Percentiles rank a stretch among this genome's conserved stretches.
phyloP scores from a whole-genome alignment of 2,797 vertebrate species.

The Ctenosaura bakeri region DNA sequence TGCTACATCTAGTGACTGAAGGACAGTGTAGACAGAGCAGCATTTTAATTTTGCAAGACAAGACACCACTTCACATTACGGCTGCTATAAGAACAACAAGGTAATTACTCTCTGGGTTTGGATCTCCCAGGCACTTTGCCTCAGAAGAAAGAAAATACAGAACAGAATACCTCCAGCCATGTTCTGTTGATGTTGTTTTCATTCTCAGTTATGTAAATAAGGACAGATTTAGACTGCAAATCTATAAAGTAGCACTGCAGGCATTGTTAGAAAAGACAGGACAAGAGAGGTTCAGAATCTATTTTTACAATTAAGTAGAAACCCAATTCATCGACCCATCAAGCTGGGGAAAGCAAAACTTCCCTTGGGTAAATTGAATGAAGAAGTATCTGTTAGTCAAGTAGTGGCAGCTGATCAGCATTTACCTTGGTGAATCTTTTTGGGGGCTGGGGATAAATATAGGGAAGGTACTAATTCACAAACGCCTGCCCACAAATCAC shows the following conservation, averaged over 20 bases:
- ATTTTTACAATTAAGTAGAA: neutral
- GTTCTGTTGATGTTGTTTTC: neutral
- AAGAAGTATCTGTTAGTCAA: neutral
- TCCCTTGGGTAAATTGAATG: neutral
- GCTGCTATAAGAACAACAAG: neutral
- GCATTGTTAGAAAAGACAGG: neutral
- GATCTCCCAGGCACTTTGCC: neutral
- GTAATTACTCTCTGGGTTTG: neutral
- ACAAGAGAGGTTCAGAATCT: slow-evolving; percentile 3
- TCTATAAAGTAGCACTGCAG: neutral
- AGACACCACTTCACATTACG: neutral
- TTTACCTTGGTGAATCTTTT: no score
- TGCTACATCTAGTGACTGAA: neutral
- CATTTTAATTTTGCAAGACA: neutral
- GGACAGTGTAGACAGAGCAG: neutral
- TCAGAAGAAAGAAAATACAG: neutral
- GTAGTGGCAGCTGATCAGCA: neutral
- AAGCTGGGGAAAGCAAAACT: neutral
- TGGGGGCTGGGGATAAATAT: neutral
- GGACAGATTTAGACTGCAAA: neutral
- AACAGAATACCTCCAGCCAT: neutral
- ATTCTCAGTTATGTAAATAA: neutral
- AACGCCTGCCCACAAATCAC: neutral
- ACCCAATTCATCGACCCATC: neutral
- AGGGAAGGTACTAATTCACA: neutral